Conservation (phyloP, 1,140 invertebrate genomes). For the Scaptomyza hsui region DNA sequence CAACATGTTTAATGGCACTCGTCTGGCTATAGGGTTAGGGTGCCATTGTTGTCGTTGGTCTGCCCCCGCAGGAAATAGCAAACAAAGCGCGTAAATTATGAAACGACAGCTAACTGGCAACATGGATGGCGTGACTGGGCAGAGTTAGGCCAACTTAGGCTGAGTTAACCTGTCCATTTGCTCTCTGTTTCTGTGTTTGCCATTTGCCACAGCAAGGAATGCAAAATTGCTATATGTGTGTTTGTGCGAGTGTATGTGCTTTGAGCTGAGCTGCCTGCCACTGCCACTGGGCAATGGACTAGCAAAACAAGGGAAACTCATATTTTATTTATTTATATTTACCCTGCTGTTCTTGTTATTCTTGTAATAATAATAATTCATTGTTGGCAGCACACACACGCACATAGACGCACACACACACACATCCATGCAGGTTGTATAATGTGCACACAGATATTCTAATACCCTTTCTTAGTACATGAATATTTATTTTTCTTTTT, state of each 20-base stretch:
- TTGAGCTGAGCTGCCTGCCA: slow-evolving; percentile 25
- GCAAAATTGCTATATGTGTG: slow-evolving; percentile 44
- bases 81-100: slow-evolving; percentile 80
- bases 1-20: slow-evolving; percentile 37
- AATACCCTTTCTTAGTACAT: slow-evolving; percentile 34
- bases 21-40: not conserved
- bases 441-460: slow-evolving; percentile 17
- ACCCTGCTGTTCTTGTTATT: slow-evolving; percentile 54
- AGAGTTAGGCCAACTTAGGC: slow-evolving; percentile 58
- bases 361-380: slow-evolving; percentile 77
- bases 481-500: not conserved
- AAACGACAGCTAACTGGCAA: slow-evolving; percentile 75
- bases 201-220: slow-evolving; percentile 46
- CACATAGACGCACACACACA: slow-evolving; percentile 23
- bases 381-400: slow-evolving; percentile 58
- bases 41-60: slow-evolving; percentile 9
- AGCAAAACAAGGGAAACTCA: slow-evolving; percentile 59
- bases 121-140: slow-evolving; percentile 72
- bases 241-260: slow-evolving; percentile 31
- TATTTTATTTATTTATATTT: slow-evolving; percentile 79
- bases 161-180: slow-evolving; percentile 36
- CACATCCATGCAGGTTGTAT: slow-evolving; percentile 24
- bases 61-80: slow-evolving; percentile 70
- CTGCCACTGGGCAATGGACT: slow-evolving; percentile 14
- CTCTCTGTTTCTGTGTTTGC: slow-evolving; percentile 5